Conservation (phyloP, 2,113 vertebrate genomes). For the Piprites chloris region DNA sequence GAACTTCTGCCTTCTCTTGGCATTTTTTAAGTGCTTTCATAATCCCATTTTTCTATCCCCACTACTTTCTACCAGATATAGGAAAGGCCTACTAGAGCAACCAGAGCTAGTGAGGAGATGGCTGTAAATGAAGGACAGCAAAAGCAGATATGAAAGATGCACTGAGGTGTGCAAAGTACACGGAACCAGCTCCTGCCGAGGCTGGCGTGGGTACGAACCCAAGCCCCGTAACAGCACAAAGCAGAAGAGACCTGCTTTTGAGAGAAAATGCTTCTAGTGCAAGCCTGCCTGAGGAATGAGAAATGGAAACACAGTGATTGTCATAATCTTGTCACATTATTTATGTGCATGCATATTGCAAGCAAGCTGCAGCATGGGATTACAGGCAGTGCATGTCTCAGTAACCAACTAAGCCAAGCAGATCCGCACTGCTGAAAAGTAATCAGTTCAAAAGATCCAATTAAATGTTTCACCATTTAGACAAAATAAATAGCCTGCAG, state of each 20-base stretch:
- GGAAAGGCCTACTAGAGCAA: not conserved
- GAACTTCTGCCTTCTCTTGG: not conserved
- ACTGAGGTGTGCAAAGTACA: not conserved
- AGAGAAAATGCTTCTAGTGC: not conserved
- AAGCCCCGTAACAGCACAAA: not conserved
- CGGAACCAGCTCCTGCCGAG: not conserved
- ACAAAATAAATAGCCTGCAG: slow-evolving; percentile 51
- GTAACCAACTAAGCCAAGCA: not conserved
- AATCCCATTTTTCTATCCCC: not conserved
- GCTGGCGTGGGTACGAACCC: fast-evolving
- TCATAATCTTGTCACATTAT: not conserved
- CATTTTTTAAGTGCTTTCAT: not conserved
- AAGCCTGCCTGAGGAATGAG: not conserved
- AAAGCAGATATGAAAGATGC: not conserved
- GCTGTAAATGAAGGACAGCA: not conserved
- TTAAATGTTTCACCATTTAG: slow-evolving; percentile 32
- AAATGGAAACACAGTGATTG: not conserved
- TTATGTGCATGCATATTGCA: fast-evolving
- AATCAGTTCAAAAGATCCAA: slow-evolving; percentile 36
- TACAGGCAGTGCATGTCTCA: not conserved
- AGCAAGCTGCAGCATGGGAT: not conserved
- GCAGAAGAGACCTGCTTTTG: not conserved
- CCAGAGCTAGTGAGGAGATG: not conserved
- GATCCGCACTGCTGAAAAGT: not conserved
- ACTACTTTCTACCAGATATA: not conserved